phyloP scores from a whole-genome alignment of 1,140 invertebrate genomes.

The Scaptomyza hsui region DNA sequence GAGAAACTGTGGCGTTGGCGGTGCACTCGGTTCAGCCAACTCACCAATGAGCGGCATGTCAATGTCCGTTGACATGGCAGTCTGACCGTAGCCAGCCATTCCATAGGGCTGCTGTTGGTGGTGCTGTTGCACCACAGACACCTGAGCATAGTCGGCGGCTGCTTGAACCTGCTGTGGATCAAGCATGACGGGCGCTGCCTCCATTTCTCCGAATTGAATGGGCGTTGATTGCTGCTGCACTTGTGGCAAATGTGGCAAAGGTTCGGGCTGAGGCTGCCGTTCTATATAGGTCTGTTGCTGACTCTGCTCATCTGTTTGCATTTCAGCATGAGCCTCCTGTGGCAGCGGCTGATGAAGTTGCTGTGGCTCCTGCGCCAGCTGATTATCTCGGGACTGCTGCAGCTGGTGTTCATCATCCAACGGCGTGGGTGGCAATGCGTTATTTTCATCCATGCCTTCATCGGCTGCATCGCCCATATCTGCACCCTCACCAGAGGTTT shows the following conservation, averaged over 20 bases:
- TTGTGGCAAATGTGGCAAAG: constrained; percentile 37
- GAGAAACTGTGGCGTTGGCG: constrained; percentile 75
- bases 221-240: constrained; percentile 47
- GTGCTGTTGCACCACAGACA: constrained; percentile 66
- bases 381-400: constrained; percentile 4
- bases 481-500: constrained; percentile 64
- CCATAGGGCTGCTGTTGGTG: constrained; percentile 60
- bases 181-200: constrained; percentile 68
- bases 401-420: constrained; percentile 39
- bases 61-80: constrained; percentile 69
- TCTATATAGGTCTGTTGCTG: constrained; percentile 49
- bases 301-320: constrained; percentile 32
- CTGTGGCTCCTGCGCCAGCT: not conserved
- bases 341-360: constrained; percentile 21
- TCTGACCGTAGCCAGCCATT: constrained; percentile 61
- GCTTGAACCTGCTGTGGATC: constrained; percentile 68
- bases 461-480: constrained; percentile 51
- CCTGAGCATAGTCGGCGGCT: constrained; percentile 61
- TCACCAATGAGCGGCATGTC: constrained; percentile 81
- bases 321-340: constrained; percentile 4
- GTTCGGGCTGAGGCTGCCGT: constrained; percentile 18
- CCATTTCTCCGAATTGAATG: constrained; percentile 81
- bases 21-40: constrained; percentile 74
- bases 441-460: constrained; percentile 37
- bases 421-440: constrained; percentile 24